These are phyloP conservation scores for Mellilla xanthometata DNA, from an alignment of 2,888 invertebrate genomes.

Conservation along the genomic window DNA sequence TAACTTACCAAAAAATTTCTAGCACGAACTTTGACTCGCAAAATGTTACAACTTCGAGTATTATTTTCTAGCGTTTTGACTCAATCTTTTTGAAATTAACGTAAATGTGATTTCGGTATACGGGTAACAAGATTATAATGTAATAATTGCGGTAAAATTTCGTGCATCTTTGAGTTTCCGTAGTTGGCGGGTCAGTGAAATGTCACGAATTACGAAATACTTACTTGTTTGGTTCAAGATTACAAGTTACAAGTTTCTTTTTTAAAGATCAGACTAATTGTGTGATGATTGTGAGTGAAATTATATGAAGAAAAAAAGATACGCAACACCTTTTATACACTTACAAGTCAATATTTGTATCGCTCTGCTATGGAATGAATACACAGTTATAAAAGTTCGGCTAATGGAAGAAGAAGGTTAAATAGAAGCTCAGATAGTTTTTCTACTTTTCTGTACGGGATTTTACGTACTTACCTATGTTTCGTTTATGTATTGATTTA, in stretches of 20 bases:
- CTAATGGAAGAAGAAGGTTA: no score
- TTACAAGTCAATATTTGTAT: no score
- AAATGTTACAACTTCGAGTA: conserved; percentile 24
- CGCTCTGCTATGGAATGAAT: no score
- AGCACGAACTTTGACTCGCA: conserved; percentile 24
- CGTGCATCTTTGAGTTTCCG: conserved; percentile 16
- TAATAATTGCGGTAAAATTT: conserved; percentile 20
- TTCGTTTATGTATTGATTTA: no score
- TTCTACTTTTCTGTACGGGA: no score
- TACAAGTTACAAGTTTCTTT: conserved; percentile 10
- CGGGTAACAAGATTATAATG: conserved; percentile 5
- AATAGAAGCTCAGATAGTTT: no score
- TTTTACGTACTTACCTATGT: no score
- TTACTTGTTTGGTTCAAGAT: background rate
- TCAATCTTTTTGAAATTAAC: conserved; percentile 28
- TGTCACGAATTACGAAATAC: conserved; percentile 10
- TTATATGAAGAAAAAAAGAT: no score
- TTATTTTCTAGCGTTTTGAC: conserved; percentile 17
- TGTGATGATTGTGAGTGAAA: no score
- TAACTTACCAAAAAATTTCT: conserved; percentile 14
- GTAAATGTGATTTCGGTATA: conserved; percentile 3
- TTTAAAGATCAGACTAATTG: conserved; percentile 4
- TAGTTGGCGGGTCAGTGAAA: conserved; percentile 8
- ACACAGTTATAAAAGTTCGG: no score
- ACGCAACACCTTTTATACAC: no score